A percentile compares a stretch with the other conserved stretches of the same genome.
Conservation (phyloP, 2,888 invertebrate genomes). For the Acleris emargana region DNA sequence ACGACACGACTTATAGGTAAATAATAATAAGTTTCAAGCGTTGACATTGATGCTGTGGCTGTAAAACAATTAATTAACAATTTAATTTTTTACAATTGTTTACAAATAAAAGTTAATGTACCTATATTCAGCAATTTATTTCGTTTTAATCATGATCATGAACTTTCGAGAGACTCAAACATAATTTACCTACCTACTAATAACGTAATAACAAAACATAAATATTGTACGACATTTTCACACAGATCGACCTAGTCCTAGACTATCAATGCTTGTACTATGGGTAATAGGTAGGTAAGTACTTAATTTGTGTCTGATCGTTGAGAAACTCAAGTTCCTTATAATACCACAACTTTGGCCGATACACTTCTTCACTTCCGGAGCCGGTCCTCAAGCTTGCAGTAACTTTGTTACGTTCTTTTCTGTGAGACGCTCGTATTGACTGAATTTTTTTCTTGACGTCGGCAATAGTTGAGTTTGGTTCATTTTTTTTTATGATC, state of each 20-base stretch:
- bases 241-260: slow-evolving; percentile 15
- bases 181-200: slow-evolving; percentile 11
- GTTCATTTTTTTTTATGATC: slow-evolving; percentile 4
- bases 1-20: slow-evolving; percentile 1
- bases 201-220: slow-evolving; percentile 14
- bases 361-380: slow-evolving; percentile 5
- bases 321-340: slow-evolving; percentile 13
- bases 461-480: slow-evolving; percentile 1
- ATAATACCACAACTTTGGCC: slow-evolving; percentile 10
- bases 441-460: slow-evolving; percentile 7
- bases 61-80: slow-evolving; percentile 13
- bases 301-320: slow-evolving; percentile 5
- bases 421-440: slow-evolving; percentile 4
- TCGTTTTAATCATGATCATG: slow-evolving; percentile 12
- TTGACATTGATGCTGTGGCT: slow-evolving; percentile 21
- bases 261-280: slow-evolving; percentile 15
- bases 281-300: slow-evolving; percentile 8
- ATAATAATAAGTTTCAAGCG: slow-evolving; percentile 16
- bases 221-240: slow-evolving; percentile 13
- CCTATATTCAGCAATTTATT: slow-evolving; percentile 14
- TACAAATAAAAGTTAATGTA: slow-evolving; percentile 12
- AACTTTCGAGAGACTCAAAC: slow-evolving; percentile 13
- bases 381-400: slow-evolving; percentile 8
- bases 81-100: slow-evolving; percentile 12
- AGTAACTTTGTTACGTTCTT: slow-evolving; percentile 6